Evolutionary conservation across 2,888 invertebrate genomes (phyloP), one percentile per base, ranked within the genome.

Genomic region (Dorcus parallelipipedus): DNA sequence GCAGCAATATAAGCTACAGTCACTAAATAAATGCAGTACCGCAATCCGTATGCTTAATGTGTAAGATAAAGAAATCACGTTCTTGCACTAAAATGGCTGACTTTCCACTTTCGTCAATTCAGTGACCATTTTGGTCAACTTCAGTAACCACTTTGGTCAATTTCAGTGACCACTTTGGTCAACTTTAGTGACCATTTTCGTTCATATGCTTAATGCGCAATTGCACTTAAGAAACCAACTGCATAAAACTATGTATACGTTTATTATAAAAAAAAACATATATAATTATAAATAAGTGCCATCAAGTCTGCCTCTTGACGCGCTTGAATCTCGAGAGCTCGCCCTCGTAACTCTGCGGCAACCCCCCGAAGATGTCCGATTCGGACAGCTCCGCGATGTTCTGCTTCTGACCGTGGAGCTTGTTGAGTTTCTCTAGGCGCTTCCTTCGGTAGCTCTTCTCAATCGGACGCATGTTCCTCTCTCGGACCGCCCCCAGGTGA

Each of bases 321-420:
- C 79, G 65, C 64, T 79, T 79, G 62, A 75, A 77, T 60, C 79
- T 66, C 0, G 71, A 67, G 52, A 78, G 62, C 64, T 77, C 76
- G 2, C 77, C 78, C 43, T 76, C 73, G 58, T 74, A 79, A 58
- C 74, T 71, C 62, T 78, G 75, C 2, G 78, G 78, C 17, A 78
- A 64, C 1, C 74, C 76, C 1, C 79, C 79, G 64, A 79, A 79
- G 20, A 78, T 66, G 63, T 78, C 78, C 40, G 72, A 68, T 43
- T 74, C 77, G 1, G 75, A 71, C 64, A 78, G 71, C 54, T 73
- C 73, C 3, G 66, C 70, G 20, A 51, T 48, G 20, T 51, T 42
- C 20, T 39, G 39, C 33, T 54, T 59, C 38, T 57, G 55, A 33
- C 52, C 58, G 39, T 56, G 52, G 10, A 50, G 40, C 17, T 23